Conservation (phyloP, 2,888 invertebrate genomes). For the Phytoseiulus persimilis region DNA sequence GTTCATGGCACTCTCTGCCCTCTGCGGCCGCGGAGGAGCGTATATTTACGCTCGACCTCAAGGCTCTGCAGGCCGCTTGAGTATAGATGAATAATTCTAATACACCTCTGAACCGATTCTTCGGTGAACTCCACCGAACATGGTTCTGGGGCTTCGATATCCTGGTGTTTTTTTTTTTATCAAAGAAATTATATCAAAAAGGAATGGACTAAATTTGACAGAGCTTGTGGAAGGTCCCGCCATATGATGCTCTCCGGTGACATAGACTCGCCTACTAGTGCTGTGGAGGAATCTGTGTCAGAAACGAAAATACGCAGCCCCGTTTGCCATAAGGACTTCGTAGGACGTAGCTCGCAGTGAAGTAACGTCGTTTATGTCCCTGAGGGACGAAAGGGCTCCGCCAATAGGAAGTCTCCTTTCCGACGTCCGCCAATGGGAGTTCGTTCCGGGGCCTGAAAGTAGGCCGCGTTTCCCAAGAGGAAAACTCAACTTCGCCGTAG, state of each 20-base stretch:
- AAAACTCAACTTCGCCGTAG: neutral
- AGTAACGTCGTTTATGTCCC: conserved; percentile 5
- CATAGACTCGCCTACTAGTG: neutral
- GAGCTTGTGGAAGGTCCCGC: too few species aligned
- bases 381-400: neutral
- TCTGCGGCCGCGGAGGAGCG: too few species aligned
- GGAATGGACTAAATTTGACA: too few species aligned
- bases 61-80: too few species aligned
- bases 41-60: too few species aligned
- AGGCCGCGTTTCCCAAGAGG: neutral
- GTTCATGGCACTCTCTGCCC: too few species aligned
- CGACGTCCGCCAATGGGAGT: neutral
- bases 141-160: too few species aligned
- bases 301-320: neutral
- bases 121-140: too few species aligned
- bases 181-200: too few species aligned
- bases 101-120: too few species aligned
- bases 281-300: neutral
- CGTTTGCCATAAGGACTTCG: neutral
- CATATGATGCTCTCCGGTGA: neutral
- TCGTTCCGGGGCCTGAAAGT: neutral
- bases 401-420: neutral
- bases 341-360: neutral
- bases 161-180: too few species aligned
- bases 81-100: too few species aligned